Percentiles rank a stretch among this genome's conserved stretches.
Conservation (phyloP, 2,888 invertebrate genomes). For the Nephrocerus scutellatus region DNA sequence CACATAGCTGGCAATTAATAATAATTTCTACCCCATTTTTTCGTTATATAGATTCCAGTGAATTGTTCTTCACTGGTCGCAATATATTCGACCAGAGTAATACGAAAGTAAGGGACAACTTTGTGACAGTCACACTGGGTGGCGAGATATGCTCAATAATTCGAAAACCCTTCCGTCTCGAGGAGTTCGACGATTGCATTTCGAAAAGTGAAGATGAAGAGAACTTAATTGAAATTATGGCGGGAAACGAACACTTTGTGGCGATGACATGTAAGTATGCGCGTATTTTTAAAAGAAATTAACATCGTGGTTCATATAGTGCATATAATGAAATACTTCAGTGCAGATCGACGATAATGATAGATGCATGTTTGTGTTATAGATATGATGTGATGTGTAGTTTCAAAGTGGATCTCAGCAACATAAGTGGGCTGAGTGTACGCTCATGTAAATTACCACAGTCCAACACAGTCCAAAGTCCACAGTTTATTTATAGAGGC, state of each 20-base stretch:
- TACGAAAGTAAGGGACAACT: slow-evolving; percentile 35
- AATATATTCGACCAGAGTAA: slow-evolving; percentile 36
- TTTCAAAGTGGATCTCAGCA: no score
- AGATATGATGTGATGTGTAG: no score
- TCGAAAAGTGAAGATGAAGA: slow-evolving; percentile 40
- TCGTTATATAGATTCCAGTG: slow-evolving; percentile 38
- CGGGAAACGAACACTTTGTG: slow-evolving; percentile 45
- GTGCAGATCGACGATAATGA: no score
- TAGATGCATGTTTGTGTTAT: no score
- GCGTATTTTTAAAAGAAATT: no score
- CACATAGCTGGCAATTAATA: background rate
- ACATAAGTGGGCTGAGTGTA: no score
- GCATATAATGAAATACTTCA: no score
- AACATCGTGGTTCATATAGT: no score
- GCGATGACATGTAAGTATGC: slow-evolving; percentile 42
- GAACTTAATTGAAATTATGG: slow-evolving; percentile 37
- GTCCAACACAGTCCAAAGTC: no score
- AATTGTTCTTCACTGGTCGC: slow-evolving; percentile 44
- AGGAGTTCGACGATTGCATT: slow-evolving; percentile 41
- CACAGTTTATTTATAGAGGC: no score
- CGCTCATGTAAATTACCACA: no score
- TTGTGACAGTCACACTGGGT: slow-evolving; percentile 32
- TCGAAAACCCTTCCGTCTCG: slow-evolving; percentile 41
- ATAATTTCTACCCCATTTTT: slow-evolving; percentile 1
- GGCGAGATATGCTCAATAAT: slow-evolving; percentile 34